Evolutionary conservation across 2,113 vertebrate genomes (phyloP), one percentile per base, ranked within the genome.

Genomic region (Rhinichthys klamathensis): DNA sequence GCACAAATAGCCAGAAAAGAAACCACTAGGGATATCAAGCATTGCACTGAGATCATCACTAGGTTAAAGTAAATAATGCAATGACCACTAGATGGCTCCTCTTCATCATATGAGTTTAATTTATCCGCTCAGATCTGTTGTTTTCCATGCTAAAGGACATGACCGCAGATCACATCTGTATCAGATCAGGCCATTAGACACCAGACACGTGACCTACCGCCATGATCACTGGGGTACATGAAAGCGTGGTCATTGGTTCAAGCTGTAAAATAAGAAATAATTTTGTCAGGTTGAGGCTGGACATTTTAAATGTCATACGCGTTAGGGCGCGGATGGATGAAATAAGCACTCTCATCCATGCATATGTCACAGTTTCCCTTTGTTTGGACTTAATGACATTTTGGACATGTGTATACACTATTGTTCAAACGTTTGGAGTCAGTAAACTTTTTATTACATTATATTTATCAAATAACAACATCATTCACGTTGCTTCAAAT

Each of bases 161-260:
- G 75, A n/a, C 9, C 6, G 21, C 75, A n/a, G 75, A 77, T 77
- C 76, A 61, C 76, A 79, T 21, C 76, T 79, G 76, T 60, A 16
- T 79, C 35, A 44, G 13, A 79, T 79, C 56, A 60, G 76, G 23
- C 54, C 12, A 2, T 78, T 21, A 79, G 23, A 41, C 21, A 60
- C 12, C 23, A 79, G 21, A 60, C 76, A 41, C 70, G n/a, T 44
- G 18, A 44, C 69, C 69, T 11, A 12, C 32, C 16, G 10, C 38
- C 23, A 44, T 13, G 41, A 74, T 16, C 3, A 27, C 72, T 16
- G 41, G 12, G 1, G 41, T 3, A 16, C 27, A n/a, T 4, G 5
- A 78, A 78, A 60, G 12, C 5, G 21, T 32, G 27, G 38, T 41
- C 21, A 41, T 12, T 41, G 35, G 21, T 23, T 41, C 21, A n/a